Base-by-base conservation (phyloP, 2,113 vertebrate genomes). In the Apodemus sylvaticus region DNA sequence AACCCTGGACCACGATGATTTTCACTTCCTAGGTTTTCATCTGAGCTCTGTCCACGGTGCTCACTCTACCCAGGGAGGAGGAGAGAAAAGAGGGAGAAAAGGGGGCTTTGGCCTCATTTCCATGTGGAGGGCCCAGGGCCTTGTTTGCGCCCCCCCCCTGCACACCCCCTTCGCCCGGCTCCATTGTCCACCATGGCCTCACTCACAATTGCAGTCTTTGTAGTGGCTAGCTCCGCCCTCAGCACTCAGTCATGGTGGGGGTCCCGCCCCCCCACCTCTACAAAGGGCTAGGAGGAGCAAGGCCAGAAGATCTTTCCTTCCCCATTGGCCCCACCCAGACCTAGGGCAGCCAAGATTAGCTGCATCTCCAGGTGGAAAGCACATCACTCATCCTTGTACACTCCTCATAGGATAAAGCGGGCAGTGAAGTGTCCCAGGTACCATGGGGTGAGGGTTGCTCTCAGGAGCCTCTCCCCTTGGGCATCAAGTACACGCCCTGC, bases 161-260 rank as follows among this genome's bases (percentile, higher is more conserved):
- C 53, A 55, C 87, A 73, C 89, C 22, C 5, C n/a, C 90, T 66
- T 92, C 74, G n/a, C 77, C 94, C 89, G 3, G 7, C 36, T 86
- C 81, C 94, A 88, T 53, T 73, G 93, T 89, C 92, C 16, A 8
- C 71, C 82, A 68, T 0, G 42, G 51, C 79, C 10, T 1, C 90
- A 85, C 76, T 90, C 86, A 97, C 95, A 96, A 92, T 88, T 13
- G 4, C 68, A 1, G 90, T 48, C 88, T 95, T 95, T 97, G 96
- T 94, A 93, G 93, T 58, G 36, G 86, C 48, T 29, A 36, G 22
- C 81, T 92, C 66, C 19, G 26, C 93, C 70, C 83, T 89, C 60
- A 1, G 48, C 51, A 17, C 68, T 68, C 55, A 51, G 29, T 78
- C 71, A 0, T 48, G 70, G 55, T 8, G 7, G 93, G 88, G 71